Conservation (phyloP, 2,888 invertebrate genomes). For the Eupithecia subumbrata region DNA sequence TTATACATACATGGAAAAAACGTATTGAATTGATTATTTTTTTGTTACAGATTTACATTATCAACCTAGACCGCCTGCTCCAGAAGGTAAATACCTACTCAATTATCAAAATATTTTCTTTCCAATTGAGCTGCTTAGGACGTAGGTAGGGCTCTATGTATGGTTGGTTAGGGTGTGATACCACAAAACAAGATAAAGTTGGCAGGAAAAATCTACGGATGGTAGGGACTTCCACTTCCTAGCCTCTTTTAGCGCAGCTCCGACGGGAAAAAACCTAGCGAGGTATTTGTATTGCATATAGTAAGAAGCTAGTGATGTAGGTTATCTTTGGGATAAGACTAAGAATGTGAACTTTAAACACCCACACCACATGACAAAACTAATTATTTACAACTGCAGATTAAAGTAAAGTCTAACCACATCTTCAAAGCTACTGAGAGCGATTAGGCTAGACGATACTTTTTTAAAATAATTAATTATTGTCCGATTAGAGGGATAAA, state of each 20-base stretch:
- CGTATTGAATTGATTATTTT: slow-evolving; percentile 36
- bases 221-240: background rate
- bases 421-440: background rate
- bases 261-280: background rate
- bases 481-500: too few relatives aligned
- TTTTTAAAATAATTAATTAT: too few relatives aligned
- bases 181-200: background rate
- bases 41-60: slow-evolving; percentile 87
- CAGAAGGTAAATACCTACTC: slow-evolving; percentile 81
- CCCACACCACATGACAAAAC: slow-evolving; percentile 18
- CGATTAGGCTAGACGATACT: background rate
- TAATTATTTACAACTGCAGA: slow-evolving; percentile 28
- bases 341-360: slow-evolving; percentile 5
- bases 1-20: background rate
- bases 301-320: background rate
- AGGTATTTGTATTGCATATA: background rate
- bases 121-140: background rate
- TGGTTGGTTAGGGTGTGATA: too few relatives aligned
- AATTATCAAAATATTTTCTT: background rate
- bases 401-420: slow-evolving; percentile 44
- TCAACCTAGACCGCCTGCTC: slow-evolving; percentile 85
- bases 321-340: too few relatives aligned
- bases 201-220: too few relatives aligned
- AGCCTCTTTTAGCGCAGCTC: too few relatives aligned
- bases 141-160: background rate